Evolutionary conservation across 1,140 invertebrate genomes (phyloP).

Genomic region (Brachionus paranguensis): DNA sequence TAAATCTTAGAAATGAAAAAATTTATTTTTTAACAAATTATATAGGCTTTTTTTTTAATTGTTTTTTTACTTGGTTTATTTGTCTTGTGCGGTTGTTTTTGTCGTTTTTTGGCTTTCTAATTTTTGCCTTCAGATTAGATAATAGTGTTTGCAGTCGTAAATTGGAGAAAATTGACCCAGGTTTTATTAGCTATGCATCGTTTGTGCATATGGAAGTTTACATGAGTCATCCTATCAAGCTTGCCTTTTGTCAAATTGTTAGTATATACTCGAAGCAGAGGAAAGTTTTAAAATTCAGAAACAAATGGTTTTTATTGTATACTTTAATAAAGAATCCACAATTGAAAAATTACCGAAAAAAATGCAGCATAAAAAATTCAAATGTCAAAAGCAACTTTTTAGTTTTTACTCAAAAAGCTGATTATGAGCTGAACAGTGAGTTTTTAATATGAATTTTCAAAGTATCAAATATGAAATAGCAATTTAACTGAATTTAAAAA

Average conservation of each 20-base stretch:
- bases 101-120: not conserved
- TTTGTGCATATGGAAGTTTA: conserved; percentile 34
- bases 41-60: conserved; percentile 39
- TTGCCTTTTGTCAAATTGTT: conserved; percentile 8
- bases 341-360: not conserved
- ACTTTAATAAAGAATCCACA: not conserved
- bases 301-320: not conserved
- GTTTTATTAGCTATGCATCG: conserved; percentile 16
- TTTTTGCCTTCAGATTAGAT: conserved; percentile 21
- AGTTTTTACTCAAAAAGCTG: no score
- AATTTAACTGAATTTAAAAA: no score
- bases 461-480: no score
- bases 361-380: not conserved
- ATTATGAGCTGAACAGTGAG: no score
- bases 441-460: no score
- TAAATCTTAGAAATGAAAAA: not conserved
- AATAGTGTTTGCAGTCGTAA: conserved; percentile 32
- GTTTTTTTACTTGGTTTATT: conserved; percentile 15
- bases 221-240: conserved; percentile 14
- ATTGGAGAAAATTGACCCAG: conserved; percentile 5
- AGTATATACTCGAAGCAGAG: not conserved
- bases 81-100: not conserved
- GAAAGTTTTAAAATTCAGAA: not conserved
- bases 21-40: conserved; percentile 4
- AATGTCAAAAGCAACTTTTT: no score